Evolutionary conservation across 2,113 vertebrate species (phyloP).

Genomic region (Struthio camelus): DNA sequence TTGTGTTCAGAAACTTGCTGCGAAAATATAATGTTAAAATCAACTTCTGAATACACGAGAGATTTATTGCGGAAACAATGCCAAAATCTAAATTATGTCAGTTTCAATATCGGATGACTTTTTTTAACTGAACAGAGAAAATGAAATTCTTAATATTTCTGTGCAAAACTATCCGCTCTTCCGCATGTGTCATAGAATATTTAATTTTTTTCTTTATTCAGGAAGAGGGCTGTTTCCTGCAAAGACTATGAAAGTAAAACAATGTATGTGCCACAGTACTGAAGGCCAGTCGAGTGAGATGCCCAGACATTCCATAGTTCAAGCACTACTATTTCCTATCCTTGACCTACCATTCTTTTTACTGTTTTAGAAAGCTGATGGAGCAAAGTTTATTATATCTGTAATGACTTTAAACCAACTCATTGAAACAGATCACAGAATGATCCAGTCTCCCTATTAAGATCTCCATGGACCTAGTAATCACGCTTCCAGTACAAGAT

Average conservation of each 20-base stretch:
- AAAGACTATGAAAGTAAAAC: neutral
- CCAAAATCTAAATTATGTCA: neutral
- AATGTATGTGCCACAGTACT: neutral
- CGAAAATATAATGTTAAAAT: neutral
- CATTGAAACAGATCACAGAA: neutral
- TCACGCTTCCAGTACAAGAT: neutral
- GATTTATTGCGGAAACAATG: neutral
- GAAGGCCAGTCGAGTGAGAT: neutral
- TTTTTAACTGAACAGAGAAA: neutral
- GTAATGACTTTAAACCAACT: neutral
- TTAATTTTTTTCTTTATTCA: neutral
- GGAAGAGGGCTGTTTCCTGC: neutral
- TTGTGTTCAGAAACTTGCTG: neutral
- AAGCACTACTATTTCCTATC: neutral
- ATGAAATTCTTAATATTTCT: neutral
- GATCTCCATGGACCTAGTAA: neutral
- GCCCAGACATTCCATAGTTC: neutral
- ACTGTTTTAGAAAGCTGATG: neutral
- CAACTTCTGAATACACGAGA: neutral
- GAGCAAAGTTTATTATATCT: neutral
- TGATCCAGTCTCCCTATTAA: neutral
- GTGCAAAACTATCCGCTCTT: neutral
- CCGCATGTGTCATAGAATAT: neutral
- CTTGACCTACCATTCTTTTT: neutral
- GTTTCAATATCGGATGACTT: neutral